Evolutionary conservation across 64 coral and sea anemone species (phyloP).

Genomic region (Stichodactyla helianthus): DNA sequence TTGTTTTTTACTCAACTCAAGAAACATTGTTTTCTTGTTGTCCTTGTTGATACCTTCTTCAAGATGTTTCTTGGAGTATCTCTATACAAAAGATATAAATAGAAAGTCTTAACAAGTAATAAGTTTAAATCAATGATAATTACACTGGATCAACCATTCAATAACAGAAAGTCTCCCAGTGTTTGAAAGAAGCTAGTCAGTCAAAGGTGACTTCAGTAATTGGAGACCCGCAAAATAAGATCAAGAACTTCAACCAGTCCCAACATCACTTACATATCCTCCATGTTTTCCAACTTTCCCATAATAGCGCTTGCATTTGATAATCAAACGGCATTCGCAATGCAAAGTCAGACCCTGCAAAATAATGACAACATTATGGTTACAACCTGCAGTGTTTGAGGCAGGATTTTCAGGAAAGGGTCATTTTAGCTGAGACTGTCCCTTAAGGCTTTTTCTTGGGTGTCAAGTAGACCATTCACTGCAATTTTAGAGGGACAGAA

Average conservation of each 20-base stretch:
- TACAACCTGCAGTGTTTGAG: no score
- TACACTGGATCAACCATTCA: no score
- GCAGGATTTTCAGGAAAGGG: no score
- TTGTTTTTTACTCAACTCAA: constrained; percentile 49
- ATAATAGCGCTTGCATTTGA: background rate
- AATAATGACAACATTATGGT: background rate
- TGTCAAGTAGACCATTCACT: no score
- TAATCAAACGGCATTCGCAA: constrained; percentile 20
- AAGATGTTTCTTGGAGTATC: background rate
- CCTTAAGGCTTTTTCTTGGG: no score
- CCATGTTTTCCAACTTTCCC: background rate
- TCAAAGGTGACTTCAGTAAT: no score
- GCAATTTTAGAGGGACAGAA: no score
- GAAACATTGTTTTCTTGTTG: constrained; percentile 46
- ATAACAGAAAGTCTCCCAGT: no score
- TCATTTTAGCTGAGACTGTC: no score
- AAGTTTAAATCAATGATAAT: no score
- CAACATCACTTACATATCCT: background rate
- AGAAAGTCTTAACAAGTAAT: no score
- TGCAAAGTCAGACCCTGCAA: constrained; percentile 31
- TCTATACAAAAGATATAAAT: background rate
- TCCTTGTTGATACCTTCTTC: background rate
- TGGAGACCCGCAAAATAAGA: background rate
- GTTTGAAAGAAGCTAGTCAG: no score
- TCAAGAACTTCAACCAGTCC: background rate